Percentiles rank a stretch among this genome's conserved stretches.
Conservation (phyloP, 1,140 invertebrate genomes). For the Apolygus lucorum region DNA sequence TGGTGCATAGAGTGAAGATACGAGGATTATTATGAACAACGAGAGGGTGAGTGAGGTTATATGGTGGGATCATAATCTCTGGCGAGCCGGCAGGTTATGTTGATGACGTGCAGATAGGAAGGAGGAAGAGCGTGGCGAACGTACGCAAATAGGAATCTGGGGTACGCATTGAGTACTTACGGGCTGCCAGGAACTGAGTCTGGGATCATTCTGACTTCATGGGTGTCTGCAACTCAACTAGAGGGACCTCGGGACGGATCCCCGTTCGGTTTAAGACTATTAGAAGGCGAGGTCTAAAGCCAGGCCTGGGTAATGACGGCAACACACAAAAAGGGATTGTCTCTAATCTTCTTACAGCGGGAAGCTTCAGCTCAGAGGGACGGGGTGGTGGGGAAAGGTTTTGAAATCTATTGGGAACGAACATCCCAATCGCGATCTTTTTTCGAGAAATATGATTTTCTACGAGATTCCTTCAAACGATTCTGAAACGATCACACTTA, state of each 20-base stretch:
- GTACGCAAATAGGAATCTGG: not conserved
- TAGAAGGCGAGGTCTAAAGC: constrained; percentile 15
- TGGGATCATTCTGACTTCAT: constrained; percentile 2
- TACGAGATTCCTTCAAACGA: not conserved
- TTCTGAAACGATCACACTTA: constrained; percentile 5
- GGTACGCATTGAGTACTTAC: constrained; percentile 17
- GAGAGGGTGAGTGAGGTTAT: not conserved
- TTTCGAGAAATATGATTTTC: not conserved
- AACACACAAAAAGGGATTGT: constrained; percentile 20
- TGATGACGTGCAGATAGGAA: too few species aligned
- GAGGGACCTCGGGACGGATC: constrained; percentile 3
- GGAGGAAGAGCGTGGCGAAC: not conserved
- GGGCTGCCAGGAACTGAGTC: constrained; percentile 1
- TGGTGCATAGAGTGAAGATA: too few species aligned
- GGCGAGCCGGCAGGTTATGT: too few species aligned
- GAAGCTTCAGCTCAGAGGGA: not conserved
- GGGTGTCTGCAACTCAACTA: not conserved
- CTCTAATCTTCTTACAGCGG: constrained; percentile 17
- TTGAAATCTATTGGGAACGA: not conserved
- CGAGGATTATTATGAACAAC: not conserved
- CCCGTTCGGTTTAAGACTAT: constrained; percentile 17
- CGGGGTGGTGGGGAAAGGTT: not conserved
- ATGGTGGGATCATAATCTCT: too few species aligned
- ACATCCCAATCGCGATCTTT: not conserved
- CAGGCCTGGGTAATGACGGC: constrained; percentile 9